phyloP scores from a whole-genome alignment of 1,140 invertebrate species.

The Magallana gigas region DNA sequence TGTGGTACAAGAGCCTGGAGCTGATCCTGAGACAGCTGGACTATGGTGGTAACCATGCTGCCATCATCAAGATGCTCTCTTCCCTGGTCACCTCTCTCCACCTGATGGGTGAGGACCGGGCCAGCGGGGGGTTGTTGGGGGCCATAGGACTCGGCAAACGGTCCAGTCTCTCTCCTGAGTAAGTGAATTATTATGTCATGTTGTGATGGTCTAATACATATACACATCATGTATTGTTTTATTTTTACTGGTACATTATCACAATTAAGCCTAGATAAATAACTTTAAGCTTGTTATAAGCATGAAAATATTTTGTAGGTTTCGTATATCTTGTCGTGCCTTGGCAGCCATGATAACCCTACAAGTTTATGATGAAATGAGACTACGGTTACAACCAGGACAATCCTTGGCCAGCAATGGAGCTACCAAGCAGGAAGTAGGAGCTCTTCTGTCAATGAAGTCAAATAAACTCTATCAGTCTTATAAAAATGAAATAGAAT shows the following conservation, averaged over 20 bases:
- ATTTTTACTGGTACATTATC: no score
- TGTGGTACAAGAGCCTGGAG: slow-evolving; percentile 83
- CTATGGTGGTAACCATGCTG: slow-evolving; percentile 75
- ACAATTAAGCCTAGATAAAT: no score
- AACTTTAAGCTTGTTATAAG: no score
- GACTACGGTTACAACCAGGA: slow-evolving; percentile 55
- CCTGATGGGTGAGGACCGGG: slow-evolving; percentile 82
- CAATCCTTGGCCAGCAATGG: slow-evolving; percentile 52
- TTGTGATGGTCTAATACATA: neutral
- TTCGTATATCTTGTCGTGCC: slow-evolving; percentile 59
- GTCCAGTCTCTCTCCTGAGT: slow-evolving; percentile 82
- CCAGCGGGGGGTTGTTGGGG: slow-evolving; percentile 83
- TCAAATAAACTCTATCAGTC: slow-evolving; percentile 60
- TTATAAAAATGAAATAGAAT: slow-evolving; percentile 57
- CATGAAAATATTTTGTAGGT: slow-evolving; percentile 50
- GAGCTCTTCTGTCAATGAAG: slow-evolving; percentile 59
- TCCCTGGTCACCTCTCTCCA: slow-evolving; percentile 80
- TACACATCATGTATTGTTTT: no score
- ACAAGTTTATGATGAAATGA: slow-evolving; percentile 60
- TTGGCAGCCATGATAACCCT: slow-evolving; percentile 63
- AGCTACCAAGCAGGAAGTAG: slow-evolving; percentile 51
- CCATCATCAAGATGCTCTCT: slow-evolving; percentile 80
- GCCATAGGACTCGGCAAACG: slow-evolving; percentile 84
- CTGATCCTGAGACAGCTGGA: slow-evolving; percentile 81
- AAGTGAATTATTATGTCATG: slow-evolving; percentile 52